Evolutionary conservation across 2,888 invertebrate genomes (phyloP).

Genomic region (Romanomermis culicivorax): DNA sequence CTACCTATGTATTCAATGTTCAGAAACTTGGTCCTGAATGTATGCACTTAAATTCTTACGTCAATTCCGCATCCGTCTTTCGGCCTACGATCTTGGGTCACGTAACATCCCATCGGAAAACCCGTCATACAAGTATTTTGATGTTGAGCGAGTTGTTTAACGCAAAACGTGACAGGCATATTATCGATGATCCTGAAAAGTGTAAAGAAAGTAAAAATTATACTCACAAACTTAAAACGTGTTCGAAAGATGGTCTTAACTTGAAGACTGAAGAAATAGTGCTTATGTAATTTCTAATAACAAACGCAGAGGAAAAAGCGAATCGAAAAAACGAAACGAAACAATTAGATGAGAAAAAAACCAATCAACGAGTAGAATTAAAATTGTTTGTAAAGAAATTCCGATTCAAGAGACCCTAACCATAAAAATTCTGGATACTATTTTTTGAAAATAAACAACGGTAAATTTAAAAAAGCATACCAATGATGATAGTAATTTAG

Average conservation of each 20-base stretch:
- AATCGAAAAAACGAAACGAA: too few relatives aligned
- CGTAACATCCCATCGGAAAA: constrained; percentile 90
- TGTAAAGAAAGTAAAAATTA: not conserved
- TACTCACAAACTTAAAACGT: not conserved
- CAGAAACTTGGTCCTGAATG: too few relatives aligned
- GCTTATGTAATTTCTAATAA: too few relatives aligned
- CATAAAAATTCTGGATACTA: not conserved
- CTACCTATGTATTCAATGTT: too few relatives aligned
- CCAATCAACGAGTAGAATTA: too few relatives aligned
- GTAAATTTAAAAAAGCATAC: constrained; percentile 31
- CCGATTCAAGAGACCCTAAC: too few relatives aligned
- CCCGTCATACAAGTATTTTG: constrained; percentile 56
- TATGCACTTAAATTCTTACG: constrained; percentile 26
- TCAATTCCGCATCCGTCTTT: constrained; percentile 36
- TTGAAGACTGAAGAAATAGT: not conserved
- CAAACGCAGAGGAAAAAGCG: too few relatives aligned
- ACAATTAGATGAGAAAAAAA: too few relatives aligned
- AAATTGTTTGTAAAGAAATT: too few relatives aligned
- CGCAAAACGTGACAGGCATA: constrained; percentile 98
- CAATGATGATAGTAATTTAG: constrained; percentile 96
- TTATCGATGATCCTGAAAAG: constrained; percentile 48
- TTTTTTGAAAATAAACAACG: not conserved
- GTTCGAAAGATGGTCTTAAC: not conserved
- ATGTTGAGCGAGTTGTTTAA: constrained; percentile 33
- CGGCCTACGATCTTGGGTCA: constrained; percentile 39